Conservation (phyloP, 2,888 invertebrate species). For the Chloromyia formosa region DNA sequence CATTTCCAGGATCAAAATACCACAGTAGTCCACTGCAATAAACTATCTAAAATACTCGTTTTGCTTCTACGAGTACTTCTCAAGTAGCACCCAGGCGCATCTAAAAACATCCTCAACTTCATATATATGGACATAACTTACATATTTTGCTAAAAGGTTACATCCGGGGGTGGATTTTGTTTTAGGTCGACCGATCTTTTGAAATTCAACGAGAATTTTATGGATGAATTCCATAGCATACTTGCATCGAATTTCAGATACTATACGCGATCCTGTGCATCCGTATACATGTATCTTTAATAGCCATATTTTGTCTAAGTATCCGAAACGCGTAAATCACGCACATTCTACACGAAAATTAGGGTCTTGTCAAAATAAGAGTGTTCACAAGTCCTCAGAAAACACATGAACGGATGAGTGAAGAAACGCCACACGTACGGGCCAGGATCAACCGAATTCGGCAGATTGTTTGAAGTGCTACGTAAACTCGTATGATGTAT, state of each 20-base stretch:
- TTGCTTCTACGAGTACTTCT: no score
- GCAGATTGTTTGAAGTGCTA: not conserved
- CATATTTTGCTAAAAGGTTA: slow-evolving; percentile 53
- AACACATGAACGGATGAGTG: no score
- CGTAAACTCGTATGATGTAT: not conserved
- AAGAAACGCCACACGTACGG: slow-evolving; percentile 8
- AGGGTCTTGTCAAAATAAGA: slow-evolving; percentile 50
- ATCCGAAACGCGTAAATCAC: slow-evolving; percentile 45
- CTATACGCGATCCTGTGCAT: not conserved
- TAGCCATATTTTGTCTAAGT: slow-evolving; percentile 14
- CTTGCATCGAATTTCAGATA: slow-evolving; percentile 47
- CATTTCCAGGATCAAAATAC: no score
- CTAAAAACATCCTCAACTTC: no score
- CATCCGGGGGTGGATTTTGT: slow-evolving; percentile 54
- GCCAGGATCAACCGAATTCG: not conserved
- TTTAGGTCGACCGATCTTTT: slow-evolving; percentile 47
- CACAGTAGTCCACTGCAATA: no score
- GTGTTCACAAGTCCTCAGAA: not conserved
- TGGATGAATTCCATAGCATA: slow-evolving; percentile 20
- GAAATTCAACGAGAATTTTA: slow-evolving; percentile 61
- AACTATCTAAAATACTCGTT: no score
- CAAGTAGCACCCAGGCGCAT: no score
- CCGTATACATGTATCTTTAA: no score
- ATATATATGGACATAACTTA: no score
- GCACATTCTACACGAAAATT: slow-evolving; percentile 46